Percentiles rank a stretch among this genome's conserved stretches.
Conservation (phyloP, 2,113 vertebrate species). For the Dunckerocampus dactyliophorus region DNA sequence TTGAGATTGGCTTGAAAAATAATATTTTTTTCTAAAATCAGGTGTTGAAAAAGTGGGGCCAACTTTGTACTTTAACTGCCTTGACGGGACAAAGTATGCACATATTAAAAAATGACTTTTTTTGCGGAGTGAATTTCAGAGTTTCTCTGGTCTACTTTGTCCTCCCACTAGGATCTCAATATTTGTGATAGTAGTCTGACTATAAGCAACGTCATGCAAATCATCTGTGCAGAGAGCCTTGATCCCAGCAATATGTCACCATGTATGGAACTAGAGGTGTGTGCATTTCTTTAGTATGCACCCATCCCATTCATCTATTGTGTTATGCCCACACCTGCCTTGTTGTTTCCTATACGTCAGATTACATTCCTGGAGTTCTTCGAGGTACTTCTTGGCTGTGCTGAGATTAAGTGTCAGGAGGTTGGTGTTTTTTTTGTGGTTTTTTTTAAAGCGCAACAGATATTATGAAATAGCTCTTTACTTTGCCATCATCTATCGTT, state of each 20-base stretch:
- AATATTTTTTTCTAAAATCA: too few relatives aligned
- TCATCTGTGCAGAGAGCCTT: slow-evolving; percentile 73
- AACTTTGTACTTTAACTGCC: too few relatives aligned
- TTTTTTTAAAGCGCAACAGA: too few relatives aligned
- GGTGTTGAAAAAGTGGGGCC: too few relatives aligned
- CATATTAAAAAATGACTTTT: too few relatives aligned
- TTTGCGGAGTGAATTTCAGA: too few relatives aligned
- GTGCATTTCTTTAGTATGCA: too few relatives aligned
- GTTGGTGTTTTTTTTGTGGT: background rate
- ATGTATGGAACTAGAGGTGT: slow-evolving; percentile 79
- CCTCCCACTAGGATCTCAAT: slow-evolving; percentile 73
- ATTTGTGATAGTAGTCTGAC: slow-evolving; percentile 78
- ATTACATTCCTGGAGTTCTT: slow-evolving; percentile 91
- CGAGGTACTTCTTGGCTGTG: slow-evolving; percentile 84
- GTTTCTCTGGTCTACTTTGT: background rate
- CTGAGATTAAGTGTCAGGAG: slow-evolving; percentile 61
- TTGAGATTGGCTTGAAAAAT: background rate
- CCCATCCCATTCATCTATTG: too few relatives aligned
- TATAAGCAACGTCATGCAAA: slow-evolving; percentile 65
- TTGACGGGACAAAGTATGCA: too few relatives aligned
- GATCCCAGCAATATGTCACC: slow-evolving; percentile 32
- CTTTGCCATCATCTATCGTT: too few relatives aligned
- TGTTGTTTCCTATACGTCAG: slow-evolving; percentile 50
- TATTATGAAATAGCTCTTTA: too few relatives aligned
- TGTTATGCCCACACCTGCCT: too few relatives aligned